phyloP scores from a whole-genome alignment of 2,797 vertebrate genomes.

The Paratrypauchen microcephalus region DNA sequence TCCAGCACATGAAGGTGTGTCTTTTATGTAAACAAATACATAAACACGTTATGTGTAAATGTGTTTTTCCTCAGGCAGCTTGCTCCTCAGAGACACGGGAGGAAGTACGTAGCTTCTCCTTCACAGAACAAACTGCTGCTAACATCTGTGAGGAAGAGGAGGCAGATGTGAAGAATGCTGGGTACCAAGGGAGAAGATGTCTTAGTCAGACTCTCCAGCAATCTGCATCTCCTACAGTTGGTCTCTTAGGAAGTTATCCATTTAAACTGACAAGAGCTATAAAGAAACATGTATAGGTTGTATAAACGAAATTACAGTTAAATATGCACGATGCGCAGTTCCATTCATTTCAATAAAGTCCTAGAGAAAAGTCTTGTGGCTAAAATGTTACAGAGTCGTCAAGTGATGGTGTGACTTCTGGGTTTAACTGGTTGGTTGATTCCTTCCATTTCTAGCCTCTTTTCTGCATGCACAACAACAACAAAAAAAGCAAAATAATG shows the following conservation, averaged over 20 bases:
- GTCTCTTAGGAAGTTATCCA: constrained; percentile 36
- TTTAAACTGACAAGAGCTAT: background rate
- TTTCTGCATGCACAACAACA: no score
- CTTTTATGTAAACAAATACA: constrained; percentile 25
- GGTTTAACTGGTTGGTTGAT: no score
- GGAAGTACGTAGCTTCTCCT: constrained; percentile 51
- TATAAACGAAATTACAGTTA: background rate
- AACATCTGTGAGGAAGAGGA: constrained; percentile 69
- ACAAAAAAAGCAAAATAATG: background rate
- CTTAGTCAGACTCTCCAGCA: constrained; percentile 37
- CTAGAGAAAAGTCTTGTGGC: no score
- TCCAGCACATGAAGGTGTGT: constrained; percentile 33
- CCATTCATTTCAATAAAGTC: no score
- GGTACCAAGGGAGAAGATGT: constrained; percentile 50
- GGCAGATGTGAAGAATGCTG: constrained; percentile 52
- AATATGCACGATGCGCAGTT: background rate
- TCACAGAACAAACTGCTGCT: constrained; percentile 65
- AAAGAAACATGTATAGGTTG: background rate
- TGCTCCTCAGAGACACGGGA: constrained; percentile 52
- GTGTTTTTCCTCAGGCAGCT: constrained; percentile 61
- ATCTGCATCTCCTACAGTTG: constrained; percentile 50
- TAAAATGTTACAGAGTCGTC: no score
- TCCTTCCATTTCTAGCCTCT: no score
- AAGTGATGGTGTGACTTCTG: no score
- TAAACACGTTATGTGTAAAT: constrained; percentile 63